Base-by-base conservation (phyloP, 2,888 invertebrate species). In the Microplitis deprimator region DNA sequence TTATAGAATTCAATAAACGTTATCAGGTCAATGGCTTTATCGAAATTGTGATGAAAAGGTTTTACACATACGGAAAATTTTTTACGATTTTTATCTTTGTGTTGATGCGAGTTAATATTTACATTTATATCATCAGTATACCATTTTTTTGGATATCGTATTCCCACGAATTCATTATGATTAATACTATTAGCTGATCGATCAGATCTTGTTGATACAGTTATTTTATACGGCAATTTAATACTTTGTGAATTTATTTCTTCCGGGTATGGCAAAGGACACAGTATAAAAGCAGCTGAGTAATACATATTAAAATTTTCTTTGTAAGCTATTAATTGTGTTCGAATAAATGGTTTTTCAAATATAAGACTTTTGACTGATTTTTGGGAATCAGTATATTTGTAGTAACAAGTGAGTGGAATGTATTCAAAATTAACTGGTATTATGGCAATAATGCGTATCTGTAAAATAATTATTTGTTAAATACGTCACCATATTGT, bases 1-100 rank as follows among this genome's bases (percentile, higher is more conserved):
- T 89, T 87, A 80, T 92, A 91, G 82, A 91, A 88, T 80, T 92
- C 92, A 50, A 92, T 86, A 77, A 91, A 92, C 79, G 92, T 91
- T 1, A 90, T 89, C 17, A 92, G 80, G 39, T 91, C 89, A 29
- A 90, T 79, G 0, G 87, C 90, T 73, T 90, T 85, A 70, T 89
- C 87, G 83, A 90, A 91, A 67, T 87, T 83, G 67, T 88, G 87
- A 80, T 91, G 91, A 38, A 91, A 75, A 1, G 91, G 90, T 13
- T 90, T 90, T 6, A 90, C 87, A 79, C 91, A 91, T 65, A 91
- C 78, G 5, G 76, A 82, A 79, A 68, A 70, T 20, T 59, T 75
- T 70, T 59, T 78, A 29, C 29, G 29, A 29, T 29, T 3, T 39
- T 13, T 10, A 3, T 17, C 16, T 5, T 59, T 38, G 4, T 40